A percentile compares a stretch with the other conserved stretches of the same genome.
Conservation (phyloP, 2,113 vertebrate species). For the Xenus cinereus region DNA sequence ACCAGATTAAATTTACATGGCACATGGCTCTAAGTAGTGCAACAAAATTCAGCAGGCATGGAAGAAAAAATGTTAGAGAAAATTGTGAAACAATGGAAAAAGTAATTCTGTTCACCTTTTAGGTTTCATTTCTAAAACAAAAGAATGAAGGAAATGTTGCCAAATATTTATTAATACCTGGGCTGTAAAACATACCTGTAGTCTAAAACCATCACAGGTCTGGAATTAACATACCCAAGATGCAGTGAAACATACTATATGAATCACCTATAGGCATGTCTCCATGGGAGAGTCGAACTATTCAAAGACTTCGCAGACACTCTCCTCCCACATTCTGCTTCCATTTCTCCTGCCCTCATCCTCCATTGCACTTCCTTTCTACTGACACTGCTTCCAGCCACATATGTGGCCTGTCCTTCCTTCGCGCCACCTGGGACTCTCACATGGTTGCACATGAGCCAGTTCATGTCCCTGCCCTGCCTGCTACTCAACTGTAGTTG, state of each 20-base stretch:
- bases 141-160: background rate
- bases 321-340: background rate
- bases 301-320: background rate
- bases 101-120: background rate
- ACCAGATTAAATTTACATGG: background rate
- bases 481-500: background rate
- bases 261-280: background rate
- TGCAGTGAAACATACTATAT: background rate
- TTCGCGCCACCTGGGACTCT: background rate
- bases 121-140: background rate
- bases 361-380: background rate
- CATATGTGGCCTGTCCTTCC: background rate
- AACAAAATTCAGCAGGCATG: background rate
- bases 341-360: background rate
- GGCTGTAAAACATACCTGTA: background rate
- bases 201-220: background rate
- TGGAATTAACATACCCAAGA: background rate
- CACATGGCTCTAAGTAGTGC: background rate
- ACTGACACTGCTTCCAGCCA: background rate
- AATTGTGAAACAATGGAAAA: background rate
- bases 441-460: accelerated
- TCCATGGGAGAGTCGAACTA: background rate
- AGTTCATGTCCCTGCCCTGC: background rate
- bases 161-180: background rate
- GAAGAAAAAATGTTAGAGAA: background rate